These are phyloP conservation scores for Euzetes globulus DNA, from an alignment of 2,888 invertebrate species.

Conservation along the genomic window DNA sequence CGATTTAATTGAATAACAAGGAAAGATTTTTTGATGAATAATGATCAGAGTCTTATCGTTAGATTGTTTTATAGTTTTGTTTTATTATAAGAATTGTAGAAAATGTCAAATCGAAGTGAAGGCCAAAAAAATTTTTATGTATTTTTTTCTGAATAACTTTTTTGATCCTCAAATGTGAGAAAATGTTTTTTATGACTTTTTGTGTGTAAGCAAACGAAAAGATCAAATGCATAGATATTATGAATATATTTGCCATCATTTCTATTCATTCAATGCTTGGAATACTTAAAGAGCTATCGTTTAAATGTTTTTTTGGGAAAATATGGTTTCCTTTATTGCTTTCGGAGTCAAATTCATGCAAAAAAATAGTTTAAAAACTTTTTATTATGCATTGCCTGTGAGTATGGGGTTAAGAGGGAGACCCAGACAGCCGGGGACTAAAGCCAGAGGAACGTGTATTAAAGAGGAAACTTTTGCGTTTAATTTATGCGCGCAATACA, in stretches of 20 bases:
- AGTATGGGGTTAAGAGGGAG: conserved; percentile 6
- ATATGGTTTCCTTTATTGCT: conserved; percentile 2
- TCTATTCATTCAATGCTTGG: background rate
- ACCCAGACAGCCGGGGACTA: background rate
- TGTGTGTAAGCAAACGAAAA: background rate
- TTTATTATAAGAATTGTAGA: too few relatives aligned
- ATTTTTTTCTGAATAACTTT: too few relatives aligned
- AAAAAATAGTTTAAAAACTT: background rate
- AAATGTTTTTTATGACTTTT: background rate
- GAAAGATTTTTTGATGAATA: too few relatives aligned
- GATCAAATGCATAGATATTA: conserved; percentile 4
- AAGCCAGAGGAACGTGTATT: background rate
- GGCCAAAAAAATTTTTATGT: too few relatives aligned
- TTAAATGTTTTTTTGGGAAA: background rate
- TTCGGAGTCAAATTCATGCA: background rate
- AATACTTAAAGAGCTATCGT: background rate
- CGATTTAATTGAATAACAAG: too few relatives aligned
- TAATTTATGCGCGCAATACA: background rate
- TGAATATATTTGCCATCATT: background rate
- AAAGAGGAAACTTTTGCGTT: background rate
- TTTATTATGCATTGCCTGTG: background rate
- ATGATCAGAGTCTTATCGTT: too few relatives aligned
- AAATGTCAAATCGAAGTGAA: too few relatives aligned
- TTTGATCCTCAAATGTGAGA: background rate
- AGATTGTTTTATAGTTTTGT: too few relatives aligned